These are phyloP conservation scores for Pholis gunnellus DNA, from an alignment of 2,113 vertebrate genomes.

Conservation along the genomic window DNA sequence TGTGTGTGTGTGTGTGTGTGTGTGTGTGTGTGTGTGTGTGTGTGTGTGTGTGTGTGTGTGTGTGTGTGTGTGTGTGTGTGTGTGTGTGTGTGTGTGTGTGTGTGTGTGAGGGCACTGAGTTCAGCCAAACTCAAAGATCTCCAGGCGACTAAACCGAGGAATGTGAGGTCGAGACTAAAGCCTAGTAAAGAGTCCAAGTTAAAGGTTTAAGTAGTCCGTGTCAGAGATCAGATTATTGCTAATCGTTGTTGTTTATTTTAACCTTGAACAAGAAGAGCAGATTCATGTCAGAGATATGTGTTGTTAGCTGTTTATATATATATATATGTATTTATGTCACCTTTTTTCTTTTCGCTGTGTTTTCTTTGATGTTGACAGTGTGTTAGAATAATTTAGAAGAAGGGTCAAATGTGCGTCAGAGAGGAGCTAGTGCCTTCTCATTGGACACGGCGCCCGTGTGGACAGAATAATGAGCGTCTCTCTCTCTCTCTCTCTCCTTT, in stretches of 20 bases:
- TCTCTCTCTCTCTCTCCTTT: not conserved
- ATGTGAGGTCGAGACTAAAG: slow-evolving; percentile 32
- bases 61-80: slow-evolving; percentile 7
- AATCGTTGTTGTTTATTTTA: not conserved
- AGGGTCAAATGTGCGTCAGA: not conserved
- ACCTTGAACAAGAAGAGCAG: not conserved
- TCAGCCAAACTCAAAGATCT: slow-evolving; percentile 52
- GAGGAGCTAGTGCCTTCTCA: not conserved
- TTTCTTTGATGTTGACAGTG: not conserved
- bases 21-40: not conserved
- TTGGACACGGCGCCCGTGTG: not conserved
- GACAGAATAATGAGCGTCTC: not conserved
- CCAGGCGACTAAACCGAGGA: slow-evolving; percentile 16
- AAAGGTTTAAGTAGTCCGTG: slow-evolving; percentile 7
- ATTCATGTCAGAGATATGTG: not conserved
- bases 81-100: slow-evolving; percentile 11
- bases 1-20: not conserved
- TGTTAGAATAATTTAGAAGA: not conserved
- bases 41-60: slow-evolving; percentile 1
- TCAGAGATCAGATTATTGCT: not conserved
- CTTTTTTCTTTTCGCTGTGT: not conserved
- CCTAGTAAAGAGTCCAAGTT: slow-evolving; percentile 3
- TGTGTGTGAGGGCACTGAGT: slow-evolving; percentile 33
- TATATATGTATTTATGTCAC: not conserved
- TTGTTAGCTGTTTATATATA: not conserved